Conservation (phyloP, 2,888 invertebrate genomes). For the Pyrrhia umbra region DNA sequence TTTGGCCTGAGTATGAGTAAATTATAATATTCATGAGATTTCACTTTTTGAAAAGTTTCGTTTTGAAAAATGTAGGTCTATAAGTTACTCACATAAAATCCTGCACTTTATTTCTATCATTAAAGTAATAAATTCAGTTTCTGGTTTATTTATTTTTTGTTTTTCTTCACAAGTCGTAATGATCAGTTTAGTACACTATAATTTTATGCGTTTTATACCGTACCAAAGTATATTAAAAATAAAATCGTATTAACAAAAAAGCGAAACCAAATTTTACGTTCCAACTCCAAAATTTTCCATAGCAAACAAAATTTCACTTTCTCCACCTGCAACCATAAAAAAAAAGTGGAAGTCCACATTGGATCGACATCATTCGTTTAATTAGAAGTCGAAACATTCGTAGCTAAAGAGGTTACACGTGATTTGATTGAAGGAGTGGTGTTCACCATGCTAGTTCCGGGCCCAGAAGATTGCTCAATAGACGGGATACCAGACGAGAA, state of each 20-base stretch:
- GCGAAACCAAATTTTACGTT: background rate
- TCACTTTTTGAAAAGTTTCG: constrained; percentile 42
- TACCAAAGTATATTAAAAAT: too few relatives aligned
- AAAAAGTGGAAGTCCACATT: constrained; percentile 8
- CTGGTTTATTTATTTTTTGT: too few relatives aligned
- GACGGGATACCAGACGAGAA: background rate
- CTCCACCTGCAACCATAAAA: constrained; percentile 25
- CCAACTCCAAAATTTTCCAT: constrained; percentile 14
- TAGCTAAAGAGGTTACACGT: constrained; percentile 49
- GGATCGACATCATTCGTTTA: constrained; percentile 16
- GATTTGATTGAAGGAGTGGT: constrained; percentile 28
- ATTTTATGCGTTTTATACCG: too few relatives aligned
- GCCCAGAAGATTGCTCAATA: constrained; percentile 3
- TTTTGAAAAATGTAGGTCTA: constrained; percentile 13
- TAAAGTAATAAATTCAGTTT: too few relatives aligned
- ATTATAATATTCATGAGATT: constrained; percentile 25
- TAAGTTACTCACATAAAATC: background rate
- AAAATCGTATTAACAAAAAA: too few relatives aligned
- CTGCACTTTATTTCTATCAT: too few relatives aligned
- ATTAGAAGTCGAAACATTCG: constrained; percentile 48
- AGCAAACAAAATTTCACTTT: constrained; percentile 31
- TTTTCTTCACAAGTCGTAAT: too few relatives aligned
- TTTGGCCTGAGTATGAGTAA: constrained; percentile 8
- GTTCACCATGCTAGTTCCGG: constrained; percentile 38
- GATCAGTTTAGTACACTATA: too few relatives aligned